Percentiles rank a stretch among this genome's conserved stretches.
Evolutionary conservation across 2,113 vertebrate species (phyloP).

Genomic region (Pteronura brasiliensis): DNA sequence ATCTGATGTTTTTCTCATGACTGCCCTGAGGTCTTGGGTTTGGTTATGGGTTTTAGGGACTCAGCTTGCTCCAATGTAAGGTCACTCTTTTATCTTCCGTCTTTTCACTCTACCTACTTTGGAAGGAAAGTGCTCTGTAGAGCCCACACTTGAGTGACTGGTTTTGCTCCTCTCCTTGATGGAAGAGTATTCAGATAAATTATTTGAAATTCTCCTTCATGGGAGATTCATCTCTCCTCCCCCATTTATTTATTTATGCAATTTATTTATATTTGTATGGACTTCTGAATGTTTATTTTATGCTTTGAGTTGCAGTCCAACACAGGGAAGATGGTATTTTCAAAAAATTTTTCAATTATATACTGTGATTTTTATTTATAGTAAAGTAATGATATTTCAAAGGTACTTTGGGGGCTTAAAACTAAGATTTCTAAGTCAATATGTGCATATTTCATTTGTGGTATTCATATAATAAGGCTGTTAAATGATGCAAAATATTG

Average conservation of each 20-base stretch:
- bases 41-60: neutral
- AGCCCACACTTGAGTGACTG: neutral
- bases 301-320: neutral
- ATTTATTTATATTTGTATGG: neutral
- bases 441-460: slow-evolving; percentile 81
- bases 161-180: neutral
- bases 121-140: neutral
- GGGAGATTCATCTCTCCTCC: neutral
- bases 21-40: neutral
- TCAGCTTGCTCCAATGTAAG: neutral
- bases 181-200: neutral
- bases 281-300: neutral
- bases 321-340: slow-evolving; percentile 67
- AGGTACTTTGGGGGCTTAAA: slow-evolving; percentile 87
- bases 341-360: slow-evolving; percentile 71
- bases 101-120: neutral
- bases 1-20: neutral
- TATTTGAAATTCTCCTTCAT: neutral
- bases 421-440: slow-evolving; percentile 82
- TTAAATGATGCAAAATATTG: slow-evolving; percentile 91
- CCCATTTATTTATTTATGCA: neutral
- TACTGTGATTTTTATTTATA: slow-evolving; percentile 80
- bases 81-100: neutral
- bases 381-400: slow-evolving; percentile 84
- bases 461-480: slow-evolving; percentile 82